A percentile compares a stretch with the other conserved stretches of the same genome.
These are phyloP conservation scores for Aradus depressus DNA, from an alignment of 2,888 invertebrate genomes.

Conservation along the genomic window DNA sequence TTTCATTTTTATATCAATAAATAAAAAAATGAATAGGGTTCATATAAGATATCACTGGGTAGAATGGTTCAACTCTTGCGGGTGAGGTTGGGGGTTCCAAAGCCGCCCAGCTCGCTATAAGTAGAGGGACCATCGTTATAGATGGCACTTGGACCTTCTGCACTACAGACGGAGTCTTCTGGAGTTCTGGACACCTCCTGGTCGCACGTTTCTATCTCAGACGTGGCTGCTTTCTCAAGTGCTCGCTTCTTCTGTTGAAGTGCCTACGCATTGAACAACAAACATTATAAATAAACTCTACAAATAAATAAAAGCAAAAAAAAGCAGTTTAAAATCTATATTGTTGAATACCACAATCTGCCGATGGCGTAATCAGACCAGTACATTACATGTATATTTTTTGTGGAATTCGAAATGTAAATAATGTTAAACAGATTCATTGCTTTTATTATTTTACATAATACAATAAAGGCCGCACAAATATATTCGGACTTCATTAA, in stretches of 20 bases:
- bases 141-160: constrained; percentile 55
- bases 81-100: constrained; percentile 20
- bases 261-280: constrained; percentile 52
- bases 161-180: constrained; percentile 83
- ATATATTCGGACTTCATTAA: too few relatives aligned
- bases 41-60: too few relatives aligned
- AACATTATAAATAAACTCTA: too few relatives aligned
- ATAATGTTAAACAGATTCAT: too few relatives aligned
- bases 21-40: too few relatives aligned
- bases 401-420: too few relatives aligned
- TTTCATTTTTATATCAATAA: too few relatives aligned
- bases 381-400: too few relatives aligned
- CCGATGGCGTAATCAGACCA: too few relatives aligned
- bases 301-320: too few relatives aligned
- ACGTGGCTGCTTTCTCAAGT: constrained; percentile 36
- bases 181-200: constrained; percentile 76
- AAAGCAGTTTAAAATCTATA: not conserved
- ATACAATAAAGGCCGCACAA: too few relatives aligned
- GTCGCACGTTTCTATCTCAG: constrained; percentile 55
- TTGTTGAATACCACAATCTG: not conserved
- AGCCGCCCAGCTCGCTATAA: constrained; percentile 30
- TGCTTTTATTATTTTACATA: too few relatives aligned
- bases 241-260: constrained; percentile 56
- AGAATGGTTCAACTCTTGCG: constrained; percentile 15
- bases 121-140: constrained; percentile 36